A percentile compares a stretch with the other conserved stretches of the same genome.
Conservation (phyloP, 2,113 vertebrate species). For the Paralichthys olivaceus region DNA sequence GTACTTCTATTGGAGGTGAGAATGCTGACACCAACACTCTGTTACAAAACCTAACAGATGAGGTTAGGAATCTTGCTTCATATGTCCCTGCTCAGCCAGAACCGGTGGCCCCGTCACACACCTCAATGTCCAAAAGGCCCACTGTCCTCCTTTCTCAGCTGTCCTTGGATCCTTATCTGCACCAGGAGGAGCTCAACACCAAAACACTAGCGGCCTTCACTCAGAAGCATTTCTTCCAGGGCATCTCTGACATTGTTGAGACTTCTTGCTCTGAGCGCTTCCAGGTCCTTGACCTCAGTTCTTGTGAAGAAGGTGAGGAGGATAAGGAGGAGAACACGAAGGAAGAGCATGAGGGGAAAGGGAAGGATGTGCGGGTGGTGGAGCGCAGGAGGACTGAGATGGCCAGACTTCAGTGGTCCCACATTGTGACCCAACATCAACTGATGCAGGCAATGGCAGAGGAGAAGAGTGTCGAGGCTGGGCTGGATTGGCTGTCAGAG, state of each 20-base stretch:
- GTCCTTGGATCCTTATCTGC: conserved; percentile 86
- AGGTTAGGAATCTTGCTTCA: conserved; percentile 79
- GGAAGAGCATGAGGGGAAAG: conserved; percentile 46
- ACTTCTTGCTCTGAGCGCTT: conserved; percentile 83
- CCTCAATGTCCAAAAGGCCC: conserved; percentile 2
- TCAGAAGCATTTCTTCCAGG: conserved; percentile 83
- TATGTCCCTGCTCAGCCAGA: conserved; percentile 73
- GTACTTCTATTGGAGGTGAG: conserved; percentile 70
- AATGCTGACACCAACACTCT: conserved; percentile 81
- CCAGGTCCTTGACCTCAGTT: conserved; percentile 81
- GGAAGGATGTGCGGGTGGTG: conserved; percentile 51
- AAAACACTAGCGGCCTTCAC: conserved; percentile 83
- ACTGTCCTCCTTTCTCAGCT: conserved; percentile 86
- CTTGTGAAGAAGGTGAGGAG: conserved; percentile 62
- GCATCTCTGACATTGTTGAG: conserved; percentile 80
- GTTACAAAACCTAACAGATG: conserved; percentile 80
- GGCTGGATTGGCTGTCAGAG: conserved; percentile 83
- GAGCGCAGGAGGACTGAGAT: conserved; percentile 82
- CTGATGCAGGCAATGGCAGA: conserved; percentile 84
- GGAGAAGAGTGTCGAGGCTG: conserved; percentile 80
- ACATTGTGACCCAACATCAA: conserved; percentile 86
- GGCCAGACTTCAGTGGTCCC: conserved; percentile 85
- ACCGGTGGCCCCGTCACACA: not conserved
- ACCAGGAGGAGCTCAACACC: conserved; percentile 88
- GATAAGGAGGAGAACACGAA: conserved; percentile 8